Evolutionary conservation across 53 echinoderm and acorn worm genomes (phyloP), one percentile per base, ranked within the genome.

Genomic region (Mesocentrotus franciscanus): DNA sequence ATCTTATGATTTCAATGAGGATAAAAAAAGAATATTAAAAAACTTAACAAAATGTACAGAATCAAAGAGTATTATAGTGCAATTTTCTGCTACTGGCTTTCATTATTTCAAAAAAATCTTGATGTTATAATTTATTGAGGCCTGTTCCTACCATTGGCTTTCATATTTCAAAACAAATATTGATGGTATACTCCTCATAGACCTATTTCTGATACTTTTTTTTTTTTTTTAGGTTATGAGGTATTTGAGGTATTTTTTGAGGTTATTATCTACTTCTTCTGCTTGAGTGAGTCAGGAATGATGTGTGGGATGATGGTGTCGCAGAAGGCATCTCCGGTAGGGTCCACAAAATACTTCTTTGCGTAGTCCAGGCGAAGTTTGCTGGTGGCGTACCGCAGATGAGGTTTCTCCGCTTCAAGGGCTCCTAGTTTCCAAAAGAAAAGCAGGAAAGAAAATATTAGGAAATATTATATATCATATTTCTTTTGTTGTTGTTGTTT

Each of bases 281-380:
- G 20, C 66, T 91, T 91, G 62, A 91, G 61, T 3, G 91, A 91
- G n/a, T 91, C 91, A 26, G 91, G 91, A 1, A 66, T 35, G 36
- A 92, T 92, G 57, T 71, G 72, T 15, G 92, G 92, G 56, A 56
- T 4, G 92, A 92, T 92, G 49, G 92, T 76, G 74, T 92, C 49
- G 13, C 33, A 49, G 92, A 71, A 92, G 4, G 17, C 6, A 56
- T 92, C 92, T 8, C 92, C 92, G 4, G 34, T 24, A 22, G 92
- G 92, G 30, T 92, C 92, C 35, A 56, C 70, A 49, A 92, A 92
- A 15, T 24, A 92, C 58, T 92, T 22, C 74, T 92, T 92, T 76
- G 92, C 92, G 92, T 92, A 92, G 49, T 92, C 92, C 34, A 42
- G 56, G 13, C 92, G 92, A 13, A 92, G 66, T 27, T 92, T 22